Evolutionary conservation across 2,113 vertebrate species (phyloP).

Genomic region (Coptodon rendalli): DNA sequence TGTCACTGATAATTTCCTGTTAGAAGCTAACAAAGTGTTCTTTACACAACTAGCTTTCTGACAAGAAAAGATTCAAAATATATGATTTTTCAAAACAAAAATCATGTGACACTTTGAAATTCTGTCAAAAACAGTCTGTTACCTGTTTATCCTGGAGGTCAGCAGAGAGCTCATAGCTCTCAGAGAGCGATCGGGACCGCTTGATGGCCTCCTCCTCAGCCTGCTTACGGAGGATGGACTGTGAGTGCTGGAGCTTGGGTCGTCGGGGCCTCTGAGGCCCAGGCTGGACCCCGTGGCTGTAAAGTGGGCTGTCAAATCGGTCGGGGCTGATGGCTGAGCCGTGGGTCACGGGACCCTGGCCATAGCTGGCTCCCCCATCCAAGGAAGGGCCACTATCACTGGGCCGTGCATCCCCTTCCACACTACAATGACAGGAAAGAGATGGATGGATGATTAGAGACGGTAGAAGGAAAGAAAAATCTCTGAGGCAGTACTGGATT

Average conservation of each 20-base stretch:
- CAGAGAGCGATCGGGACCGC: slow-evolving; percentile 90
- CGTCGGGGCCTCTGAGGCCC: slow-evolving; percentile 85
- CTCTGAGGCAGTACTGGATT: background rate
- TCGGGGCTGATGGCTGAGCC: slow-evolving; percentile 86
- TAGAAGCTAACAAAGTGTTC: background rate
- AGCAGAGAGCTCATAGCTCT: slow-evolving; percentile 98
- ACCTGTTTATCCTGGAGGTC: slow-evolving; percentile 99
- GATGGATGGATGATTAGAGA: background rate
- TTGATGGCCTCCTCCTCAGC: slow-evolving; percentile 98
- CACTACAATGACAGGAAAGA: slow-evolving; percentile 67
- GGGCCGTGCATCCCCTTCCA: slow-evolving; percentile 90
- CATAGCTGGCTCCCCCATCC: slow-evolving; percentile 81
- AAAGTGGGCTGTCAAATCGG: slow-evolving; percentile 81
- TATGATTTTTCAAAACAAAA: background rate
- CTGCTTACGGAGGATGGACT: slow-evolving; percentile 94
- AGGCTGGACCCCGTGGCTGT: slow-evolving; percentile 76
- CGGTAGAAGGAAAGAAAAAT: background rate
- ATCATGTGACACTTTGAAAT: background rate
- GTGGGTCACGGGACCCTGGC: slow-evolving; percentile 81
- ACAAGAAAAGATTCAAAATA: background rate
- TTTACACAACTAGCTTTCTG: background rate
- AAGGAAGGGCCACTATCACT: slow-evolving; percentile 83
- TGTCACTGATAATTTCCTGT: background rate
- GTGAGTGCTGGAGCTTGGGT: slow-evolving; percentile 92
- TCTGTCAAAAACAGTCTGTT: background rate